A percentile compares a stretch with the other conserved stretches of the same genome.
Evolutionary conservation across 2,113 vertebrate species (phyloP).

Genomic region (Cyprinus carpio): DNA sequence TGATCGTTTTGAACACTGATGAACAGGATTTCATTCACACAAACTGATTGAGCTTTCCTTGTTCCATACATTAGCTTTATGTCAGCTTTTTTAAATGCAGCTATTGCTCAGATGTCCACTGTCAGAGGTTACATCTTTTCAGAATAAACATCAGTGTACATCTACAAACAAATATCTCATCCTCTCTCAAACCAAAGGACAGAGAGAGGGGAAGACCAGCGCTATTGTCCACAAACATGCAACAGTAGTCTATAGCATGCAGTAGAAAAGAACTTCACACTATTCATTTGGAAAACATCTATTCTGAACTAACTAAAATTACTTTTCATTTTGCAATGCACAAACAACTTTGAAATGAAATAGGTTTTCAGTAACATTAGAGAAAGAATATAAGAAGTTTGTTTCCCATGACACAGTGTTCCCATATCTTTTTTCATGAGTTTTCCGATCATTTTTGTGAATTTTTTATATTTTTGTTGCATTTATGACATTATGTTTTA

Average conservation of each 20-base stretch:
- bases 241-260: constrained; percentile 4
- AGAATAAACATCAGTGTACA: constrained; percentile 36
- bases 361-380: background rate
- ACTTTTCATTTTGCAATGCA: background rate
- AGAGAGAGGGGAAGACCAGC: constrained; percentile 3
- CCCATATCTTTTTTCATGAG: background rate
- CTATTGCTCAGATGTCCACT: background rate
- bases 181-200: constrained; percentile 31
- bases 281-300: constrained; percentile 1
- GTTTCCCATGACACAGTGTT: background rate
- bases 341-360: background rate
- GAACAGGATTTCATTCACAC: constrained; percentile 40
- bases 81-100: constrained; percentile 21
- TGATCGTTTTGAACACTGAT: constrained; percentile 25
- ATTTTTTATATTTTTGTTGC: background rate
- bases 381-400: background rate
- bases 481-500: background rate
- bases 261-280: background rate
- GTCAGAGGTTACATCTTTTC: constrained; percentile 29
- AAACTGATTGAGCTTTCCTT: constrained; percentile 51
- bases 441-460: background rate
- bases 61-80: background rate
- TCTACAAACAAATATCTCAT: constrained; percentile 26
- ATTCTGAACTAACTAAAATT: background rate
- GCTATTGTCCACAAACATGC: background rate